Percentiles rank a stretch among this genome's conserved stretches.
Conservation (phyloP, 2,888 invertebrate species). For the Margaritifera margaritifera region DNA sequence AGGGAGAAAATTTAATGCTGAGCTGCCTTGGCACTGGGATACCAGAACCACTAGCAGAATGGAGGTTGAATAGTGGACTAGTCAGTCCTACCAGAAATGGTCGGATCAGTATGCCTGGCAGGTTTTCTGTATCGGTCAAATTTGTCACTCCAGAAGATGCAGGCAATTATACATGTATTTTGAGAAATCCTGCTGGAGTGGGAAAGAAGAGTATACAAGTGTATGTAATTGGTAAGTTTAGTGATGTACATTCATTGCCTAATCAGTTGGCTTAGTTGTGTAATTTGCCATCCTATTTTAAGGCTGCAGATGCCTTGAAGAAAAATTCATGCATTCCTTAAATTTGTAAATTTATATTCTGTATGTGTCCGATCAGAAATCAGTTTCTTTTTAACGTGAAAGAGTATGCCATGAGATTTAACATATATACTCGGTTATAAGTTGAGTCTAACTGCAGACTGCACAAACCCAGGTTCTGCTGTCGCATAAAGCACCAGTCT, state of each 20-base stretch:
- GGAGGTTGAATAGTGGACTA: slow-evolving; percentile 45
- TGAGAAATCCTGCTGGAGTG: slow-evolving; percentile 44
- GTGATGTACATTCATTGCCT: neutral
- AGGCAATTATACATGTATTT: slow-evolving; percentile 53
- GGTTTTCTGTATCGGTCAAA: slow-evolving; percentile 40
- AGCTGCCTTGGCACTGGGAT: slow-evolving; percentile 55
- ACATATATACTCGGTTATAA: too few relatives aligned
- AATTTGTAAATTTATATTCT: too few relatives aligned
- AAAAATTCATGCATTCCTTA: too few relatives aligned
- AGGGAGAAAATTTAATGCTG: slow-evolving; percentile 49
- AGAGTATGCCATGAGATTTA: too few relatives aligned
- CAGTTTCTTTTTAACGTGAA: neutral
- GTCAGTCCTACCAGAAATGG: slow-evolving; percentile 50
- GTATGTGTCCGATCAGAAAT: neutral
- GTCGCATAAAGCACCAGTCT: too few relatives aligned
- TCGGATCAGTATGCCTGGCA: slow-evolving; percentile 48
- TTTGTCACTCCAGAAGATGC: slow-evolving; percentile 46
- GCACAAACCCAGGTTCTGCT: too few relatives aligned
- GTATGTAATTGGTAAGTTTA: slow-evolving; percentile 52
- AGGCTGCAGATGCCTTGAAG: too few relatives aligned
- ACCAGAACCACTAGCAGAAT: slow-evolving; percentile 54
- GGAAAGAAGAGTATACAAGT: slow-evolving; percentile 38
- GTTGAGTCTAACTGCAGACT: too few relatives aligned
- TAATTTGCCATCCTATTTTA: too few relatives aligned
- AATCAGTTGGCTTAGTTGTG: too few relatives aligned